Evolutionary conservation across 2,888 invertebrate species (phyloP).

Genomic region (Tipula unca): DNA sequence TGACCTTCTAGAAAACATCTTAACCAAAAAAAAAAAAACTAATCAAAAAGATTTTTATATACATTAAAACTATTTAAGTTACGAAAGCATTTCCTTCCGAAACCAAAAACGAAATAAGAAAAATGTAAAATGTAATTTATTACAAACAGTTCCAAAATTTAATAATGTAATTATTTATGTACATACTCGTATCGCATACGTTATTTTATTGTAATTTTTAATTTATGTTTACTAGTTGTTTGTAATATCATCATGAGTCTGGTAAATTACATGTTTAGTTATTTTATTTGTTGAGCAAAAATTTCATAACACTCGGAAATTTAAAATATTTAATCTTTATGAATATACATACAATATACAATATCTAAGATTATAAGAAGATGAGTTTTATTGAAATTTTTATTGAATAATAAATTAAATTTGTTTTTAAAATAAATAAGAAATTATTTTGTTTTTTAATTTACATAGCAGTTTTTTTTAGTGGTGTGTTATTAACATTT

Average conservation of each 20-base stretch:
- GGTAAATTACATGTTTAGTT: background rate
- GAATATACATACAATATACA: no score
- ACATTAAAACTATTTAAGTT: background rate
- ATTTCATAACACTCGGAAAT: background rate
- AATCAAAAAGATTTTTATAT: background rate
- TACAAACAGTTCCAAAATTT: background rate
- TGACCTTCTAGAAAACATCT: background rate
- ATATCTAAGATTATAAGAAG: background rate
- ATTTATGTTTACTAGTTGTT: background rate
- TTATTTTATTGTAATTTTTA: background rate
- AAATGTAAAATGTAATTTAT: background rate
- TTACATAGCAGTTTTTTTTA: background rate
- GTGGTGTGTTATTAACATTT: background rate
- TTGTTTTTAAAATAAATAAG: background rate
- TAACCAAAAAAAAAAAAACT: background rate
- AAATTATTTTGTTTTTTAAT: background rate
- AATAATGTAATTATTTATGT: background rate
- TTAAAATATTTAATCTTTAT: background rate
- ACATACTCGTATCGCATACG: background rate
- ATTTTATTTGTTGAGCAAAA: background rate
- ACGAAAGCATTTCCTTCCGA: conserved; percentile 1
- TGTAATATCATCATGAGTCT: background rate
- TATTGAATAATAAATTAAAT: background rate
- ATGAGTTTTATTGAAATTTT: background rate
- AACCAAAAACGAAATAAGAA: no score